Base-by-base conservation (phyloP, 2,888 invertebrate genomes). In the Sthenelais limicola region DNA sequence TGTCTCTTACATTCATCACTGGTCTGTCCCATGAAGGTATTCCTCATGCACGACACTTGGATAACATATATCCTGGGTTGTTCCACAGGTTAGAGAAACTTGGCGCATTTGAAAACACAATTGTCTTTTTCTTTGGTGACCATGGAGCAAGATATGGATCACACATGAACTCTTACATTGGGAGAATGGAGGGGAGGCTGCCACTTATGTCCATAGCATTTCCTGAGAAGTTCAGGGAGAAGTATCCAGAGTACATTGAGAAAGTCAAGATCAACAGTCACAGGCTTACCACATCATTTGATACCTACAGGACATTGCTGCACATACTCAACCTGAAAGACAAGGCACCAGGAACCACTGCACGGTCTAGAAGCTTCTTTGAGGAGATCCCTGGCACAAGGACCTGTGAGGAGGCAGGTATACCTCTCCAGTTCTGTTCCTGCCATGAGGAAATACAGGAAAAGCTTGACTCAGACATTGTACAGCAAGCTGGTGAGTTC, bases 181-280 rank as follows among this genome's bases (percentile, higher is more conserved):
- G 56, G 18, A 56, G 33, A 32, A 32, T 28, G 30, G 56, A 56
- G 56, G 56, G 56, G 7, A 56, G 35, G n/a, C 1, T 56, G 56
- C 56, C 56, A 9, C 32, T 56, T 32, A 56, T 56, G 56, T 21
- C 3, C 15, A 9, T 56, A 21, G 56, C 32, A 3, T 5, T 56
- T 18, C 56, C 56, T 15, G 35, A 32, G 35, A 12, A 5, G 18
- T 56, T 56, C 32, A 56, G 56, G 35, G 5, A 32, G 1, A 4
- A 32, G 35, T 32, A 56, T 35, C 56, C 56, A 28, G 15, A 5
- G 9, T 35, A 28, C n/a, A 2, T 28, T 28, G 32, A 32, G 4
- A 56, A 56, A 18, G 15, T 56, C 28, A 28, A 18, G 24, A 35
- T n/a, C 56, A 56, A 56, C 24, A 3, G 18, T 32, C 5, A 32